Evolutionary conservation across 2,888 invertebrate species (phyloP), one percentile per base, ranked within the genome.

Genomic region (Chymomyza caudatula): DNA sequence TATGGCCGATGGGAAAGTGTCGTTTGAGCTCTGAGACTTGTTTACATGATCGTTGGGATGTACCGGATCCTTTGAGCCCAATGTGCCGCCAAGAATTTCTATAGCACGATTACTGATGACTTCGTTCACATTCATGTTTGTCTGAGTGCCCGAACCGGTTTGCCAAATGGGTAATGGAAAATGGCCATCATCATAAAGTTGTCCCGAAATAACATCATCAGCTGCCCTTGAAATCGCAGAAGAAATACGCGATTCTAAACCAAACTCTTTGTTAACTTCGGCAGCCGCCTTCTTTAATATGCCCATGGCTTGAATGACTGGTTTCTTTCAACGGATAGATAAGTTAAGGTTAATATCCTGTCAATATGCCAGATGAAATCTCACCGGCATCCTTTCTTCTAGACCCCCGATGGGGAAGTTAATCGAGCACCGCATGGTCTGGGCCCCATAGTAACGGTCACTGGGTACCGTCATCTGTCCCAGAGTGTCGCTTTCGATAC

Each of bases 41-140:
- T 99, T 99, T 55, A 99, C 99, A 91, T 99, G 98, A 90, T 99
- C 99, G 90, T 98, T 99, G 0, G 99, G 99, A 90, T 99, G 99
- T 0, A 99, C 97, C 0, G 98, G 98, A 11, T 90, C 92, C 89
- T 98, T 98, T 43, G 96, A 95, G 62, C 99, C 99, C 13, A 98
- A 91, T 77, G 93, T 92, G 0, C 98, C 98, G 1, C 97, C 97
- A 43, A 97, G 83, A 22, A 96, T 91, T 90, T 97, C 95, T 85
- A 97, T 97, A 0, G 97, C 97, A 44, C 96, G 92, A 91, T 97
- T 98, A 25, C 96, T 93, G 60, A 98, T 74, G 73, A 86, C 95
- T 93, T 99, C 99, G 89, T 99, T 99, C 1, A 97, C 95, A 91
- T 99, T 99, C 99, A 99, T 99, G 91, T 99, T 99, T 56, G 95